Base-by-base conservation (phyloP, 2,888 invertebrate genomes). In the Chironomus tentans region DNA sequence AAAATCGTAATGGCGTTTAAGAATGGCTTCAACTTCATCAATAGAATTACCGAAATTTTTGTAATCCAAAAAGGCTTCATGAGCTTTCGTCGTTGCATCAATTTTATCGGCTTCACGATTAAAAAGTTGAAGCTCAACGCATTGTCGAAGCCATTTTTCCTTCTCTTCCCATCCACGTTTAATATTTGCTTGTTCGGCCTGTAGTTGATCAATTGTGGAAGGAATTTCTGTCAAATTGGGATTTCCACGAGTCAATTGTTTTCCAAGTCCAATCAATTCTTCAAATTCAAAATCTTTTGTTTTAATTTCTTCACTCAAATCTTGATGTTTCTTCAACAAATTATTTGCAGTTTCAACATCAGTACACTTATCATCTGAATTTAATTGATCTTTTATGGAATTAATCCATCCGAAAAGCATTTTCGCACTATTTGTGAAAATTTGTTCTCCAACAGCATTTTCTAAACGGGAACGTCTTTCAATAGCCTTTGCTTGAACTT, bases 81-180 rank as follows among this genome's bases (percentile, higher is more conserved):
- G 97, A 15, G 95, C 94, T 76, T 94, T 94, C 70, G 95, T 95
- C 12, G 94, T 92, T 0, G 98, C 96, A 84, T 98, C 98, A 78
- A 98, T 94, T 82, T 97, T 94, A 82, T 98, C 98, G 0, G 97
- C 97, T 83, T 98, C 98, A 56, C 95, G 90, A 84, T 96, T 96
- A 85, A 97, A 97, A 78, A 92, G 88, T 84, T 95, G 96, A 77
- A 98, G 85, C 79, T 97, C 94, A 47, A 95, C 88, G 78, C 94
- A 91, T 82, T 98, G 95, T 79, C 92, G 89, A 77, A 98, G 84
- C 87, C 92, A 91, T 69, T 91, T 90, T 76, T 95, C 92, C 81
- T 97, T 96, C 76, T 92, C 91, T 69, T 88, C 84, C 95, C 97
- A 97, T 80, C 93, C 90, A 80, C 91, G 87, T 22, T 88, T 86